These are phyloP conservation scores for Tragelaphus scriptus DNA, from an alignment of 2,113 vertebrate species.

Conservation along the genomic window DNA sequence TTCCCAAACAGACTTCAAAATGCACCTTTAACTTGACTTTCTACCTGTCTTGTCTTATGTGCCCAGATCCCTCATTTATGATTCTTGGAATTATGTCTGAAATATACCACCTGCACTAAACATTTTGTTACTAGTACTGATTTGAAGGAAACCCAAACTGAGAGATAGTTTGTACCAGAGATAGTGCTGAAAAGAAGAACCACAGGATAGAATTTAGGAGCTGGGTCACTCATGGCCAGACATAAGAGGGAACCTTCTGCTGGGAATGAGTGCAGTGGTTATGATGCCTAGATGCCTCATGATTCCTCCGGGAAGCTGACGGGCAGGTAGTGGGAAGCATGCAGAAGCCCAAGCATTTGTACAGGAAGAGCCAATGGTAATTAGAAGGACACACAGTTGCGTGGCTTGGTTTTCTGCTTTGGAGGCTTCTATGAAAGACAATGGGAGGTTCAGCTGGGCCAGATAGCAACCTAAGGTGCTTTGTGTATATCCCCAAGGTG, in stretches of 20 bases:
- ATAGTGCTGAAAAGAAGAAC: background rate
- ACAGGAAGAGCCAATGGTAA: background rate
- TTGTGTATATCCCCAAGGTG: background rate
- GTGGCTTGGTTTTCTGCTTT: background rate
- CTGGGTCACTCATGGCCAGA: background rate
- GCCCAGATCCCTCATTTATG: background rate
- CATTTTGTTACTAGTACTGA: background rate
- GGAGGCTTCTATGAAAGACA: background rate
- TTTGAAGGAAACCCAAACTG: background rate
- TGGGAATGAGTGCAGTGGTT: background rate
- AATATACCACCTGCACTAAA: background rate
- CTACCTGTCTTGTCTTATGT: background rate
- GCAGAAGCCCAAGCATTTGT: background rate
- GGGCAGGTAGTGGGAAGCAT: background rate
- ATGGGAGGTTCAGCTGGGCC: background rate
- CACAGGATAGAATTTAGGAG: background rate
- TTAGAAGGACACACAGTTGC: rapidly evolving
- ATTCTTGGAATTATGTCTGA: background rate
- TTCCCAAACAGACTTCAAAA: background rate
- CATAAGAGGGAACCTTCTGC: background rate
- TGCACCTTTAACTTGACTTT: background rate
- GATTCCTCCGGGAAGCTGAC: background rate
- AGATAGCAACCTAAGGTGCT: background rate
- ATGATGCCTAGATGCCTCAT: background rate
- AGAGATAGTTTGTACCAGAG: background rate